These are phyloP conservation scores for Onychostoma macrolepis DNA, from an alignment of 2,113 vertebrate species.

Conservation along the genomic window DNA sequence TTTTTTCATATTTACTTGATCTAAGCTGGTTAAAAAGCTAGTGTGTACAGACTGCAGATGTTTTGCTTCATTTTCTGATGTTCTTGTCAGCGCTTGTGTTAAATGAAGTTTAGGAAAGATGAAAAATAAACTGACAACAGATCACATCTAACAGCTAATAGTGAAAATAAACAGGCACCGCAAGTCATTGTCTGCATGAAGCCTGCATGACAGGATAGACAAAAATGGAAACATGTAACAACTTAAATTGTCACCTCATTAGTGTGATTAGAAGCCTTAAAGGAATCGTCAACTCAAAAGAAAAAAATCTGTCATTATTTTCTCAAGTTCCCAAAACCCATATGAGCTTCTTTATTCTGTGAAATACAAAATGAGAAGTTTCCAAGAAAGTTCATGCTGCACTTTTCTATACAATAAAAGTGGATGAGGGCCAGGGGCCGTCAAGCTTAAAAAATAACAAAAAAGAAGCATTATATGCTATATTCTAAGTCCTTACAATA, in stretches of 20 bases:
- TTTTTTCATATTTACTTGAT: background rate
- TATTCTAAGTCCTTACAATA: background rate
- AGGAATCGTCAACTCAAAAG: background rate
- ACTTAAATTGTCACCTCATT: slow-evolving; percentile 15
- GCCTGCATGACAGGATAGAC: background rate
- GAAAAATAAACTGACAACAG: slow-evolving; percentile 7
- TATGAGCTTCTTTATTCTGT: background rate
- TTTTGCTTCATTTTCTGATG: background rate
- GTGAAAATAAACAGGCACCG: background rate
- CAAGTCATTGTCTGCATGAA: background rate
- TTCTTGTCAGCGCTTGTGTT: background rate
- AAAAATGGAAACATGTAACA: slow-evolving; percentile 5
- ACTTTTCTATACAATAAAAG: background rate
- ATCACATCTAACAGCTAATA: slow-evolving; percentile 7
- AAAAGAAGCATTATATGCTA: background rate
- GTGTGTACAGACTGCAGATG: background rate
- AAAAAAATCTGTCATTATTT: background rate
- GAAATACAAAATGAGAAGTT: background rate
- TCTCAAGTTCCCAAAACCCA: background rate
- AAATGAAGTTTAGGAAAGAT: background rate
- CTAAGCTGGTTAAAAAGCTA: background rate
- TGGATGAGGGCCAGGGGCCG: background rate
- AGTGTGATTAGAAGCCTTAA: background rate
- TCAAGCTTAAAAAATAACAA: background rate
- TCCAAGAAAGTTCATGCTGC: background rate